Conservation (phyloP, 2,797 vertebrate species). For the Molossus alvarezi region DNA sequence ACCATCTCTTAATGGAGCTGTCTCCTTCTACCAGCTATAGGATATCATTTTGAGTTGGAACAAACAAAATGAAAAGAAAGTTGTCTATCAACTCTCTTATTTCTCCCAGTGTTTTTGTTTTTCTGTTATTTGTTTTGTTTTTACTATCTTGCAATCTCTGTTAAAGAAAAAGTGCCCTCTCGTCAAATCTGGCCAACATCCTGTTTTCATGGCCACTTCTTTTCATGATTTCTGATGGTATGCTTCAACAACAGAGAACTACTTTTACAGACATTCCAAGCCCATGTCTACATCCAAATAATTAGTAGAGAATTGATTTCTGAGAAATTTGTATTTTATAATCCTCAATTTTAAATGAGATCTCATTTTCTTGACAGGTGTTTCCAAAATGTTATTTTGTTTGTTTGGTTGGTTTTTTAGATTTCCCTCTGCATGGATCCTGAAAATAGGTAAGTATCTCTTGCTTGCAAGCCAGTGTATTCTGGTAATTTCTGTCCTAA, state of each 20-base stretch:
- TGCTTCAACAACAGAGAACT: background rate
- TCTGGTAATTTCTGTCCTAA: slow-evolving; percentile 68
- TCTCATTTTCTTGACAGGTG: background rate
- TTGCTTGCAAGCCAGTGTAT: slow-evolving; percentile 59
- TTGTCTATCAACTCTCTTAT: background rate
- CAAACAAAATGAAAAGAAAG: background rate
- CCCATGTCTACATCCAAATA: background rate
- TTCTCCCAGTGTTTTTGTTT: background rate
- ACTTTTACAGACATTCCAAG: background rate
- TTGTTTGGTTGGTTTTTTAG: background rate
- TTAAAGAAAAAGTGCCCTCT: background rate
- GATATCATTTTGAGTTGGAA: background rate
- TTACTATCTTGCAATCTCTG: background rate
- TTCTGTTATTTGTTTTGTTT: background rate
- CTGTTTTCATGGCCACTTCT: background rate
- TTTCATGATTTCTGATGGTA: background rate
- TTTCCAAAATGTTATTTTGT: slow-evolving; percentile 40
- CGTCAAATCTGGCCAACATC: background rate
- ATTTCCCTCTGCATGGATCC: background rate
- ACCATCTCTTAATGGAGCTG: background rate
- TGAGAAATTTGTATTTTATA: slow-evolving; percentile 3
- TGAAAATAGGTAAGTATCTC: slow-evolving; percentile 63
- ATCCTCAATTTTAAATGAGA: background rate
- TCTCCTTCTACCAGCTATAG: background rate
- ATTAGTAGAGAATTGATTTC: background rate